Evolutionary conservation across 2,797 vertebrate species (phyloP).

Genomic region (Silurus aristotelis): DNA sequence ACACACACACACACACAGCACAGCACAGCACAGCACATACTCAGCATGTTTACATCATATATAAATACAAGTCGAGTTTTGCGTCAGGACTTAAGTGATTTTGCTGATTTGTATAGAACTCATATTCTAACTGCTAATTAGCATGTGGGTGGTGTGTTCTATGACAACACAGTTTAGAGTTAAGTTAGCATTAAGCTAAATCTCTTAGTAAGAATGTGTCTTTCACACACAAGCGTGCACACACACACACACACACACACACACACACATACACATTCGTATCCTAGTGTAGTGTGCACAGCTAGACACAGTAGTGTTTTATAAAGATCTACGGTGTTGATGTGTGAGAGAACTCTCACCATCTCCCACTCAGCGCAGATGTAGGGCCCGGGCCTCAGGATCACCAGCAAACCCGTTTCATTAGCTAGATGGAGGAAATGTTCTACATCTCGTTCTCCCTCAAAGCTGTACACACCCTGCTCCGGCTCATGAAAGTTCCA

Average conservation of each 20-base stretch:
- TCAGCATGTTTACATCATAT: constrained; percentile 17
- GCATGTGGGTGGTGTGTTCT: background rate
- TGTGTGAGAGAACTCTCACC: constrained; percentile 71
- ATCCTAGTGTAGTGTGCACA: no score
- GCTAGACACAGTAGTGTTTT: no score
- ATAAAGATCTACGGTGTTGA: no score
- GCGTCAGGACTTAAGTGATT: background rate
- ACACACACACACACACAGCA: constrained; percentile 4
- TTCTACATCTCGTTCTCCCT: constrained; percentile 82
- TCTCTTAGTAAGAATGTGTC: background rate
- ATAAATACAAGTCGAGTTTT: background rate
- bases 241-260: no score
- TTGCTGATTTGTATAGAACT: background rate
- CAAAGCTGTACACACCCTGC: constrained; percentile 84
- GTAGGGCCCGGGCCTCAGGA: constrained; percentile 94
- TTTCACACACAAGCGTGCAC: background rate
- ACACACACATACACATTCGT: no score
- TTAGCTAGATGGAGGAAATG: constrained; percentile 87
- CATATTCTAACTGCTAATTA: background rate
- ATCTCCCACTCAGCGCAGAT: constrained; percentile 99
- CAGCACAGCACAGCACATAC: no score
- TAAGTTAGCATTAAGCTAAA: background rate
- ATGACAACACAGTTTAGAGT: background rate
- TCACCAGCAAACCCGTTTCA: constrained; percentile 86
- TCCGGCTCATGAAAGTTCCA: constrained; percentile 93